phyloP scores from a whole-genome alignment of 1,140 invertebrate genomes.

The Archivesica marissinica region DNA sequence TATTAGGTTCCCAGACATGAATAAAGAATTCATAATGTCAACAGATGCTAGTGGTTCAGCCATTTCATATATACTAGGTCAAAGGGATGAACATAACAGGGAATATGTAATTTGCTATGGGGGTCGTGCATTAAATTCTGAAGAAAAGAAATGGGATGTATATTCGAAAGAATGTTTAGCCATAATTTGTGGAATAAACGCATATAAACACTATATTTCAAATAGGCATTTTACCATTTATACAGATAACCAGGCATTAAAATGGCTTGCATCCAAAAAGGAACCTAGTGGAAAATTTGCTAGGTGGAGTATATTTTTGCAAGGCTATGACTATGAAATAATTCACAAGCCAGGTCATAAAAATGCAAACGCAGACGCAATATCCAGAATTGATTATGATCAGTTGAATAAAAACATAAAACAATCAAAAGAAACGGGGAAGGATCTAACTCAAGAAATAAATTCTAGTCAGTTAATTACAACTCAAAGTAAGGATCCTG shows the following conservation, averaged over 20 bases:
- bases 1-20: conserved; percentile 64
- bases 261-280: background rate
- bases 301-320: background rate
- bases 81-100: conserved; percentile 73
- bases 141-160: conserved; percentile 55
- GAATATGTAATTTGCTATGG: conserved; percentile 84
- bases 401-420: too few species aligned
- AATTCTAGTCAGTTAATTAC: background rate
- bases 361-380: conserved; percentile 22
- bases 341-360: background rate
- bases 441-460: background rate
- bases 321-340: background rate
- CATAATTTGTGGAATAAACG: conserved; percentile 49
- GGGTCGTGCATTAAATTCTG: conserved; percentile 79
- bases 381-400: conserved; percentile 12
- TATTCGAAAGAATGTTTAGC: conserved; percentile 62
- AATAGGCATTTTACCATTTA: too few species aligned
- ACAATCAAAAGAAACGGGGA: background rate
- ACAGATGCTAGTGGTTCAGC: conserved; percentile 72
- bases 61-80: too few species aligned
- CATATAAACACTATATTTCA: conserved; percentile 60
- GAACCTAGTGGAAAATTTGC: conserved; percentile 9
- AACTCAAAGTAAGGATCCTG: background rate
- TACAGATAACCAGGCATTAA: conserved; percentile 7
- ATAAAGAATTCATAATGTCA: conserved; percentile 67